These are phyloP conservation scores for Bufotes viridis DNA, from an alignment of 2,797 vertebrate genomes.

Conservation along the genomic window DNA sequence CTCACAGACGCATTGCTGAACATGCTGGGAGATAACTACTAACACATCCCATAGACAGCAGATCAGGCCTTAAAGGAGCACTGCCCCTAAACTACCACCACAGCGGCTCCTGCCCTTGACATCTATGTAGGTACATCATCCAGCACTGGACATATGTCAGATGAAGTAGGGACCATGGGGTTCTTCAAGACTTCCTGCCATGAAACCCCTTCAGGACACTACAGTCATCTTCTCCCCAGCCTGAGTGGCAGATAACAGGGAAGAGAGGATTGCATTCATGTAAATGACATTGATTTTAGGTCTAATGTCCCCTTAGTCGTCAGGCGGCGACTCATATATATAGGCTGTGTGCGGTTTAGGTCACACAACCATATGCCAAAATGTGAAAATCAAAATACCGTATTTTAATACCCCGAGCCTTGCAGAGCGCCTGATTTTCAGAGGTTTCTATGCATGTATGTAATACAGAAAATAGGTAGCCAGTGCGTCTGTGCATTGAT, in stretches of 20 bases:
- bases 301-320: background rate
- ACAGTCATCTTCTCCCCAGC: too few relatives aligned
- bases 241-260: too few relatives aligned
- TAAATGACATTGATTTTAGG: background rate
- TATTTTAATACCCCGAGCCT: background rate
- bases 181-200: background rate
- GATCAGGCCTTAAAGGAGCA: conserved; percentile 17
- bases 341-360: background rate
- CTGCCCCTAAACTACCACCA: background rate
- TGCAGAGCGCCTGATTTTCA: background rate
- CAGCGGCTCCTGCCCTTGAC: background rate
- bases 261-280: background rate
- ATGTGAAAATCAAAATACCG: background rate
- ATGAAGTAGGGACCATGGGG: background rate
- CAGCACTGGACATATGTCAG: background rate
- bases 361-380: background rate
- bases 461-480: background rate
- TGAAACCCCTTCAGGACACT: background rate
- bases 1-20: conserved; percentile 60
- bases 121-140: background rate
- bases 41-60: background rate
- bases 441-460: background rate
- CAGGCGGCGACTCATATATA: background rate
- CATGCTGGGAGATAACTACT: conserved; percentile 3
- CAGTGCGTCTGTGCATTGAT: background rate